Base-by-base conservation (phyloP, 2,113 vertebrate species). In the Triplophysa siluroides region DNA sequence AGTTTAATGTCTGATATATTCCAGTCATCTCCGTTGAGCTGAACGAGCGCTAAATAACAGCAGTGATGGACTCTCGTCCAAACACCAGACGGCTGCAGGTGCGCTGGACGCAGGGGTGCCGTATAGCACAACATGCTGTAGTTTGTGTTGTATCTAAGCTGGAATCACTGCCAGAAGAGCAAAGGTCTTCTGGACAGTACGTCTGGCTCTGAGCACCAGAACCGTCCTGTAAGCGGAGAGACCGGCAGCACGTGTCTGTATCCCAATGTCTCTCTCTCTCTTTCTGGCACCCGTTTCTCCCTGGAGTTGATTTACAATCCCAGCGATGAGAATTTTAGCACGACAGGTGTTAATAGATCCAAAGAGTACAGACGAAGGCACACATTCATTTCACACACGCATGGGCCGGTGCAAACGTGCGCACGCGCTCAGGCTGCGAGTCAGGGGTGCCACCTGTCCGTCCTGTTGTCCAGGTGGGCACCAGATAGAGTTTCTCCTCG, bases 301-400 rank as follows among this genome's bases (percentile, higher is more conserved):
- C 94, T 90, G 93, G 94, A 92, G 95, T 90, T 93, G 90, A 93
- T 92, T 94, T 93, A 93, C 94, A 95, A 94, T 93, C 91, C 91
- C 93, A 91, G 92, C 93, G 91, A 94, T 92, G 93, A 89, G 92
- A 93, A 93, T 93, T 92, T 93, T 93, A 93, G 91, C 93, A 94
- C 93, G 94, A 94, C 93, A 95, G 95, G 94, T 95, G 94, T 92
- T 93, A 92, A 92, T 89, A 90, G 87, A 87, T 85, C 88, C 85
- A 82, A 83, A 89, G 77, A 85, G 61, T 45, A 64, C 76, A 74
- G 62, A 61, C 73, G 76, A 43, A 81, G 66, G 66, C 73, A 78
- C 67, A 66, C 41, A 73, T 67, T 61, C 61, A 52, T 78, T 80
- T 76, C 81, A 78, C 75, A 78, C 75, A 68, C 65, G 64, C 76